phyloP scores from a whole-genome alignment of 2,113 vertebrate species.

The Lagopus leucura region DNA sequence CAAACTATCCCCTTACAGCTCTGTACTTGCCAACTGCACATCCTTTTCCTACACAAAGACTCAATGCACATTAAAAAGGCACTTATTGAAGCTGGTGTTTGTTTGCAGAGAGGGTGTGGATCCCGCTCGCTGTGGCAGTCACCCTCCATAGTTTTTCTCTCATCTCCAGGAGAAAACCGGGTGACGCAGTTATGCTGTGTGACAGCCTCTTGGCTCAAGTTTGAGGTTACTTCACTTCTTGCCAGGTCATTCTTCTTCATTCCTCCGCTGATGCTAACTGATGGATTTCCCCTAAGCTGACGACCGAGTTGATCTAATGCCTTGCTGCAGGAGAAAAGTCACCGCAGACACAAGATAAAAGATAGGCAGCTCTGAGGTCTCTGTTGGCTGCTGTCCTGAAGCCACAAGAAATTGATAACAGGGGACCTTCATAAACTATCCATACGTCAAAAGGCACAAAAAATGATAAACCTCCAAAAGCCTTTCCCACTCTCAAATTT shows the following conservation, averaged over 20 bases:
- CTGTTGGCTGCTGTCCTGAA: conserved; percentile 53
- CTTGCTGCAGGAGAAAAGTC: conserved; percentile 36
- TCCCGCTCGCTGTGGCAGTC: conserved; percentile 30
- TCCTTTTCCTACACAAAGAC: conserved; percentile 76
- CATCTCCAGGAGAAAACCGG: conserved; percentile 50
- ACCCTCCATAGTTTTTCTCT: conserved; percentile 54
- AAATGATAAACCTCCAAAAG: conserved; percentile 50
- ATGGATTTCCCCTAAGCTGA: conserved; percentile 62
- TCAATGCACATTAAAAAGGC: conserved; percentile 76
- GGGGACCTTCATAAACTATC: not conserved
- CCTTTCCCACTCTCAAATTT: conserved; percentile 37
- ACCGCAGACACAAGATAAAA: conserved; percentile 42
- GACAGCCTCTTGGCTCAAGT: conserved; percentile 59
- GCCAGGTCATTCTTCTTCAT: conserved; percentile 64
- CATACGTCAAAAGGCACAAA: conserved; percentile 1
- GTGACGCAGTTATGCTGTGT: conserved; percentile 40
- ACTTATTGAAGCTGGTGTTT: conserved; percentile 76
- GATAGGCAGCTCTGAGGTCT: conserved; percentile 52
- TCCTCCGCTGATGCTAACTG: conserved; percentile 63
- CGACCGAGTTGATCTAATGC: conserved; percentile 41
- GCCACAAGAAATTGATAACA: conserved; percentile 55
- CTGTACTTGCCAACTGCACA: conserved; percentile 79
- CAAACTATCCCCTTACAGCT: conserved; percentile 80
- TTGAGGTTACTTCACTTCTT: conserved; percentile 43
- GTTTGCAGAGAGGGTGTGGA: conserved; percentile 72